phyloP scores from a whole-genome alignment of 2,797 vertebrate genomes.

The Falco naumanni region DNA sequence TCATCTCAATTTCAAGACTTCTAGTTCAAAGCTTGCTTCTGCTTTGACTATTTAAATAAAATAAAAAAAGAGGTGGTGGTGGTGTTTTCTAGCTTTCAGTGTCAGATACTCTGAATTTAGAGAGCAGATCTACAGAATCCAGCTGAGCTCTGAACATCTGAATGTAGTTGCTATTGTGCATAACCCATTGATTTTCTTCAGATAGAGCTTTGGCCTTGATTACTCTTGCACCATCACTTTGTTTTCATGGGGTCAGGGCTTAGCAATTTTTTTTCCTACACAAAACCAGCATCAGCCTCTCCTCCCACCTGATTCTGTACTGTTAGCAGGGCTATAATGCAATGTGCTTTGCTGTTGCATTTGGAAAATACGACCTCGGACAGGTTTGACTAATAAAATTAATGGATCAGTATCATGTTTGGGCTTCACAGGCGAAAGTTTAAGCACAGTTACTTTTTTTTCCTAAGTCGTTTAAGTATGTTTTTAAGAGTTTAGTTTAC shows the following conservation, averaged over 20 bases:
- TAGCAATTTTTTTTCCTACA: background rate
- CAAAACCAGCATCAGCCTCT: background rate
- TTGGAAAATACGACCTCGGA: background rate
- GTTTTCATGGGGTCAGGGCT: background rate
- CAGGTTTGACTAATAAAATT: background rate
- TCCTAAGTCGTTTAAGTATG: background rate
- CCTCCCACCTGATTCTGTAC: slow-evolving; percentile 3
- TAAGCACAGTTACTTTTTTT: background rate
- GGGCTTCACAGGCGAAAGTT: background rate
- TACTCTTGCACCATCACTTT: background rate
- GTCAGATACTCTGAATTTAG: background rate
- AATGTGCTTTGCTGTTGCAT: background rate
- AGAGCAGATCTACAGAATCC: background rate
- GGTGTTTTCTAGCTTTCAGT: background rate
- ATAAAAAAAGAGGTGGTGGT: fast-evolving
- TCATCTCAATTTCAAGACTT: slow-evolving; percentile 2
- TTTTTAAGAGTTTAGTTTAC: background rate
- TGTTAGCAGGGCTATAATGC: background rate
- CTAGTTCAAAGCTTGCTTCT: slow-evolving; percentile 10
- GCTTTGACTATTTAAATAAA: background rate
- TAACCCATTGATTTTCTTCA: slow-evolving; percentile 35
- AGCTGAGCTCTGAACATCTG: slow-evolving; percentile 24
- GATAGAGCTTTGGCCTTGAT: slow-evolving; percentile 17
- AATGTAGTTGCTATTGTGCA: background rate
- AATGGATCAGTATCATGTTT: background rate